These are phyloP conservation scores for Acanthaster planci DNA, from an alignment of 35 echinoderm and acorn worm genomes.

Conservation along the genomic window DNA sequence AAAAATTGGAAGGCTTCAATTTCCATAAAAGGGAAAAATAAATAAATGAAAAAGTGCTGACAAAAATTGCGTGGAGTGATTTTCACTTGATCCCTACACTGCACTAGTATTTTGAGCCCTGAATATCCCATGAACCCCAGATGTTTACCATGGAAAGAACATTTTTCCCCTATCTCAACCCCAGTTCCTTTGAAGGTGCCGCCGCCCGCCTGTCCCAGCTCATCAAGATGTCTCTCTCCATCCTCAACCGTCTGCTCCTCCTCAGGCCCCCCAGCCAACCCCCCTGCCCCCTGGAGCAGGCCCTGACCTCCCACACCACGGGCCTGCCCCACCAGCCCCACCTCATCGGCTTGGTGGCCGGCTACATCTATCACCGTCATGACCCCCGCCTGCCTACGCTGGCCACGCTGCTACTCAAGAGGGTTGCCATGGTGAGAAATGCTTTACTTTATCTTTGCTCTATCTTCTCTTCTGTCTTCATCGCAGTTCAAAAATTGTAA, in stretches of 20 bases:
- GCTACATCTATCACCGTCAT: slow-evolving; percentile 90
- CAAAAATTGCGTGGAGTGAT: no score
- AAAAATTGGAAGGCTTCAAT: no score
- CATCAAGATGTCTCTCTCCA: slow-evolving; percentile 86
- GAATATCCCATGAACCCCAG: no score
- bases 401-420: slow-evolving; percentile 73
- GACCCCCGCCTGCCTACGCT: slow-evolving; percentile 86
- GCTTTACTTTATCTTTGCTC: no score
- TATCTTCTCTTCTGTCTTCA: no score
- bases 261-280: slow-evolving; percentile 57
- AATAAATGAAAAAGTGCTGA: no score
- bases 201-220: slow-evolving; percentile 63
- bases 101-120: no score
- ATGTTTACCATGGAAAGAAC: no score
- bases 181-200: slow-evolving; percentile 43
- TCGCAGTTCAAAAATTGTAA: no score
- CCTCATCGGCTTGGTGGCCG: slow-evolving; percentile 77
- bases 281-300: slow-evolving; percentile 77
- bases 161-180: neutral
- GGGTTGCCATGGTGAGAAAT: slow-evolving; percentile 85
- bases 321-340: slow-evolving; percentile 88
- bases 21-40: no score
- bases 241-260: slow-evolving; percentile 89
- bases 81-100: no score
- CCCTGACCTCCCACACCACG: slow-evolving; percentile 82